Percentiles rank a stretch among this genome's conserved stretches.
These are phyloP conservation scores for Drosophila melanosoma DNA, from an alignment of 2,888 invertebrate species.

Conservation along the genomic window DNA sequence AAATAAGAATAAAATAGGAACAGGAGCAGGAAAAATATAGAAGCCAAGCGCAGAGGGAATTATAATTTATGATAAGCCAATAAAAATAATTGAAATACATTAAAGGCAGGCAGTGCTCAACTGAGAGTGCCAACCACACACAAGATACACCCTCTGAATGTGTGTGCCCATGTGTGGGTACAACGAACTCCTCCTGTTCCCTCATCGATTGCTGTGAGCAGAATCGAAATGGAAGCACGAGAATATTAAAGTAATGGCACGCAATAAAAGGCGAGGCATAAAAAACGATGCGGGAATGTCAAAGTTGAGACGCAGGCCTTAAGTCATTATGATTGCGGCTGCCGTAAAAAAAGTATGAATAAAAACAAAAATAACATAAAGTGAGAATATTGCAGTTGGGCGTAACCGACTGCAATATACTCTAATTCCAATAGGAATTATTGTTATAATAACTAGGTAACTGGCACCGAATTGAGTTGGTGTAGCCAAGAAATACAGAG, in stretches of 20 bases:
- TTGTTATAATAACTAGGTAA: no score
- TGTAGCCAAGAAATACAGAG: neutral
- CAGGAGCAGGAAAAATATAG: constrained; percentile 45
- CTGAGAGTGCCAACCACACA: constrained; percentile 43
- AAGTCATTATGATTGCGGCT: constrained; percentile 37
- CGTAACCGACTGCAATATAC: neutral
- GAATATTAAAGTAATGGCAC: constrained; percentile 67
- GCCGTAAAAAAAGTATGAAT: no score
- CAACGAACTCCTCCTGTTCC: constrained; percentile 42
- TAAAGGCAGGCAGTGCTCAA: constrained; percentile 50
- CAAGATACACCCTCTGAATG: constrained; percentile 35
- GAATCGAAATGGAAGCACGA: constrained; percentile 35
- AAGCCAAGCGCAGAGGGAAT: constrained; percentile 59
- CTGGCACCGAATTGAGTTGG: neutral
- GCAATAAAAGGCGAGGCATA: constrained; percentile 63
- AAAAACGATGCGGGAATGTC: constrained; percentile 53
- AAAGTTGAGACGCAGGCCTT: constrained; percentile 54
- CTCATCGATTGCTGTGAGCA: constrained; percentile 50
- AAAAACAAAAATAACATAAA: no score
- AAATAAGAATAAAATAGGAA: constrained; percentile 8
- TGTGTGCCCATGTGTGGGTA: constrained; percentile 30
- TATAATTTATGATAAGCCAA: constrained; percentile 73
- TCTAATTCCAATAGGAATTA: neutral
- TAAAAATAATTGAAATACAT: constrained; percentile 76
- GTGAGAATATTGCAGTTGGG: neutral